These are phyloP conservation scores for Ochropleura leucogaster DNA, from an alignment of 2,888 invertebrate species.

Conservation along the genomic window DNA sequence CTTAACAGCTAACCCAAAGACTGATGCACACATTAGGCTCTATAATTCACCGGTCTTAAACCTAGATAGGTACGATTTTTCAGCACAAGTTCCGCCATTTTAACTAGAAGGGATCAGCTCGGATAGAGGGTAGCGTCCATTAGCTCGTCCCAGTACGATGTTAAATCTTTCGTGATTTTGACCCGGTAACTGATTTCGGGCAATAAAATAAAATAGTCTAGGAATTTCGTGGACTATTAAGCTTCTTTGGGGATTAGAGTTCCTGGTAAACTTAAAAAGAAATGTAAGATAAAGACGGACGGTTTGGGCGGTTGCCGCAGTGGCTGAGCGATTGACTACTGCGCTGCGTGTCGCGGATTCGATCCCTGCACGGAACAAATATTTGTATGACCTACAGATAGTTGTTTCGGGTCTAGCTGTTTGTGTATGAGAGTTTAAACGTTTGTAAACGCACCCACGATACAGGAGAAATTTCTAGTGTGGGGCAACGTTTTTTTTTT, in stretches of 20 bases:
- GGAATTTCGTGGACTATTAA: neutral
- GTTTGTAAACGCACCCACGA: too few species aligned
- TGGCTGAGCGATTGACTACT: too few species aligned
- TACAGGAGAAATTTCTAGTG: too few species aligned
- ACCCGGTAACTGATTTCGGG: conserved; percentile 43
- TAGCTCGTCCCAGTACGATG: conserved; percentile 57
- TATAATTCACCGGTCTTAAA: conserved; percentile 22
- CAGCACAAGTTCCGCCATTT: conserved; percentile 38
- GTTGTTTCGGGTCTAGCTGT: too few species aligned
- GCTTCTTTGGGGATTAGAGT: neutral
- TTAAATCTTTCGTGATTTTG: conserved; percentile 65
- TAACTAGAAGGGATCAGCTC: conserved; percentile 52
- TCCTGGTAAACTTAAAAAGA: too few species aligned
- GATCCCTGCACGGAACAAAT: too few species aligned
- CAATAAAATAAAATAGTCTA: conserved; percentile 19
- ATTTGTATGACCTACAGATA: too few species aligned
- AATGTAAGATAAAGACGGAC: too few species aligned
- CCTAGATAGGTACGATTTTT: conserved; percentile 47
- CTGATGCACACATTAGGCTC: conserved; percentile 33
- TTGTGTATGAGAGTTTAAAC: too few species aligned
- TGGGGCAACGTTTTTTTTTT: too few species aligned
- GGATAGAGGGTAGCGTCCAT: conserved; percentile 62
- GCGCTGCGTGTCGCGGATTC: too few species aligned
- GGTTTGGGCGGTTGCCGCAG: too few species aligned
- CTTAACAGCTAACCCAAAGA: conserved; percentile 29